phyloP scores from a whole-genome alignment of 1,140 invertebrate genomes.

The Lepidostoma basale region DNA sequence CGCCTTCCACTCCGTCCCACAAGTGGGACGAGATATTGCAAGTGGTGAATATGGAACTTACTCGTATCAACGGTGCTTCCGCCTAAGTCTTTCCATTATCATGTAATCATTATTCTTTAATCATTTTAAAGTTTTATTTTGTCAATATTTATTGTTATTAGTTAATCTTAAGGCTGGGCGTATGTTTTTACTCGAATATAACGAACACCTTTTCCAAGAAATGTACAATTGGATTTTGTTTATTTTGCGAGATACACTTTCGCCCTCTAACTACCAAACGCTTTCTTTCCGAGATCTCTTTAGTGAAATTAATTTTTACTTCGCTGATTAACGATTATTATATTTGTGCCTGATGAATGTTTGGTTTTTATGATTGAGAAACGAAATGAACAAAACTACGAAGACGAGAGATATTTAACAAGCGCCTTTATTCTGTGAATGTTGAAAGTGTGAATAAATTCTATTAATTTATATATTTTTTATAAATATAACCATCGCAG shows the following conservation, averaged over 20 bases:
- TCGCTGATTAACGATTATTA: conserved; percentile 22
- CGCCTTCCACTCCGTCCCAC: conserved; percentile 56
- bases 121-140: neutral
- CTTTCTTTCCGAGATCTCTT: conserved; percentile 23
- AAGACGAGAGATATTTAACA: too few species aligned
- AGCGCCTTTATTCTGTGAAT: too few species aligned
- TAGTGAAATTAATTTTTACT: conserved; percentile 23
- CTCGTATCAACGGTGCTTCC: conserved; percentile 54
- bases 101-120: conserved; percentile 6
- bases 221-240: neutral
- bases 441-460: conserved; percentile 2
- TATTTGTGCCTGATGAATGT: conserved; percentile 30
- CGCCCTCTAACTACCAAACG: conserved; percentile 23
- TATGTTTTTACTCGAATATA: too few species aligned
- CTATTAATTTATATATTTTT: conserved; percentile 3
- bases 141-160: neutral
- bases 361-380: conserved; percentile 2
- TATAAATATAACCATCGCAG: conserved; percentile 16
- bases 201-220: neutral
- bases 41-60: conserved; percentile 60
- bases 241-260: neutral
- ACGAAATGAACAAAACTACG: neutral
- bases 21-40: conserved; percentile 61
- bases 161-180: too few species aligned
- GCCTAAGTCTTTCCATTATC: conserved; percentile 25